Conservation (phyloP, 2,888 invertebrate genomes). For the Agonopterix alstromeriana region DNA sequence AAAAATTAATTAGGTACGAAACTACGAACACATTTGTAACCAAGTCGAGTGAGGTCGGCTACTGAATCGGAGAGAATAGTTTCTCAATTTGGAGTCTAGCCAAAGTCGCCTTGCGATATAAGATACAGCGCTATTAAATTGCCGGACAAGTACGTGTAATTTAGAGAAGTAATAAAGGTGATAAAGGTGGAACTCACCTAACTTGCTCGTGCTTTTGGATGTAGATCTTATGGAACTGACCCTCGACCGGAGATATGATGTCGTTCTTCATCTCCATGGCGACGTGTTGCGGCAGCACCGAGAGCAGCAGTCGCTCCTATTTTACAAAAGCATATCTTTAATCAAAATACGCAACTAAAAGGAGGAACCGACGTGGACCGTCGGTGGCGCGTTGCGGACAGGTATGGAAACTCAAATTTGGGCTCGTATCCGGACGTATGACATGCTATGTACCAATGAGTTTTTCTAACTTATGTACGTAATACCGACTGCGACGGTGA, state of each 20-base stretch:
- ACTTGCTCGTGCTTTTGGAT: slow-evolving; percentile 96
- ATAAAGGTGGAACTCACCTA: slow-evolving; percentile 76
- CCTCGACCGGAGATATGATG: slow-evolving; percentile 92
- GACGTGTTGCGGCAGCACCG: slow-evolving; percentile 91
- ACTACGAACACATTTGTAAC: no score
- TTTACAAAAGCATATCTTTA: slow-evolving; percentile 1
- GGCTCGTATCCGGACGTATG: no score
- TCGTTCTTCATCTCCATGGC: slow-evolving; percentile 98
- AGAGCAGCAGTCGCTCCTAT: slow-evolving; percentile 89
- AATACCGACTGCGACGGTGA: no score
- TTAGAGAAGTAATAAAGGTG: no score
- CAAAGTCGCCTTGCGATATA: slow-evolving; percentile 39
- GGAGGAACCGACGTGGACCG: no score
- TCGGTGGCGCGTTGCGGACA: no score
- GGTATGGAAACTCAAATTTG: no score
- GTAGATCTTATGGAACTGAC: slow-evolving; percentile 96
- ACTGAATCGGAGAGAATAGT: slow-evolving; percentile 33
- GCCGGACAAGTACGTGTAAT: slow-evolving; percentile 11
- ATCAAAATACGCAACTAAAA: no score
- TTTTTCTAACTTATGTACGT: no score
- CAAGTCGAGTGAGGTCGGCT: slow-evolving; percentile 11
- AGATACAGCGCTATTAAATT: slow-evolving; percentile 30
- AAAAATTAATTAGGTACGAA: no score
- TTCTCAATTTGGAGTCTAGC: slow-evolving; percentile 45
- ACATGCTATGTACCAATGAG: no score